Evolutionary conservation across 2,888 invertebrate species (phyloP).

Genomic region (Podabrus alpinus): DNA sequence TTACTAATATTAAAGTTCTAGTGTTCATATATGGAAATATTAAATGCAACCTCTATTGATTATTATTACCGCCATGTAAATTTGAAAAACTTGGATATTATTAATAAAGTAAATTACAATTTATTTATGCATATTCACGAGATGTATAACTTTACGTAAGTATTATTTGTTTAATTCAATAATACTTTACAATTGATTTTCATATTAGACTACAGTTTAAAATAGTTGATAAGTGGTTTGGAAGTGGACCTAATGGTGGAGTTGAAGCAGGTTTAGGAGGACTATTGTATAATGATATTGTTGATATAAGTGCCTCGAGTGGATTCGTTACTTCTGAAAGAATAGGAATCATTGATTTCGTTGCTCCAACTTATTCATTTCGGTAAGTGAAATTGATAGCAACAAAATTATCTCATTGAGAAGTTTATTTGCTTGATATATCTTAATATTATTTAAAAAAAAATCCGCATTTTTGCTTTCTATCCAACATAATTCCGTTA

Average conservation of each 20-base stretch:
- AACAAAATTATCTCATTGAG: too few species aligned
- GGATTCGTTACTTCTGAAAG: slow-evolving; percentile 12
- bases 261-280: slow-evolving; percentile 43
- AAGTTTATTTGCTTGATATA: too few species aligned
- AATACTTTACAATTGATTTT: neutral
- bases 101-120: slow-evolving; percentile 12
- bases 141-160: slow-evolving; percentile 44
- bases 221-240: slow-evolving; percentile 39
- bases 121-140: slow-evolving; percentile 26
- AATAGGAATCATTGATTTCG: slow-evolving; percentile 33
- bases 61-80: neutral
- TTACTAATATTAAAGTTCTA: neutral
- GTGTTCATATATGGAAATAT: slow-evolving; percentile 23
- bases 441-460: too few species aligned
- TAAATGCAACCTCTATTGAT: slow-evolving; percentile 22
- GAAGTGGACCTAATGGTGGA: slow-evolving; percentile 38
- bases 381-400: slow-evolving; percentile 29
- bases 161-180: neutral
- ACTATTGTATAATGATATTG: slow-evolving; percentile 38
- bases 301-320: slow-evolving; percentile 39
- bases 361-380: slow-evolving; percentile 44
- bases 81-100: slow-evolving; percentile 2
- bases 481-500: too few species aligned
- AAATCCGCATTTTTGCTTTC: too few species aligned
- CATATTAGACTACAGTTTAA: neutral